Evolutionary conservation across 2,113 vertebrate genomes (phyloP), one percentile per base, ranked within the genome.

Genomic region (Semicossyphus pulcher): DNA sequence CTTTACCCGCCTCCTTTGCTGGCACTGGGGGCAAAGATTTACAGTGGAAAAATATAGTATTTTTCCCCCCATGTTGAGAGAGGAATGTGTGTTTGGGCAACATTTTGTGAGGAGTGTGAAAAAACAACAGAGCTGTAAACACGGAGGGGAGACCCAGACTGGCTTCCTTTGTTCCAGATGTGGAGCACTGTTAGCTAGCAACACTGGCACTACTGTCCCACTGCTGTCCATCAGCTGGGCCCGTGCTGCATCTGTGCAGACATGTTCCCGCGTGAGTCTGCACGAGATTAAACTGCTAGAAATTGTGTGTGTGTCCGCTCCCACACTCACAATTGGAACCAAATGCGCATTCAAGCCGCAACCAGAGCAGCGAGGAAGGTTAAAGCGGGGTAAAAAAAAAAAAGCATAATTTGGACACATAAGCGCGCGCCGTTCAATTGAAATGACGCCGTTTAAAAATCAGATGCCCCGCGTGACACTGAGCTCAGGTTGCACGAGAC

Each of bases 111-210:
- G 89, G 82, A 89, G 90, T 92, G 91, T 89, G 90, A 92, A 91
- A 92, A 92, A 92, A 93, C 90, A 92, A 92, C 88, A 90, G 72
- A 67, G 88, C 73, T 86, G 88, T 93, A 93, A 93, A 93, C 86
- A 91, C 85, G 44, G 9, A 84, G 85, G 77, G 81, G 82, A 73
- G 89, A 79, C 89, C 85, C 86, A 87, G 84, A 90, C 80, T 82
- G 82, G 74, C 70, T 90, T 67, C 87, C n/a, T 89, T 84, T 85
- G 72, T 82, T 92, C 91, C 93, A 93, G 91, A 93, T 93, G 90
- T 91, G 76, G 67, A 78, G 72, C 48, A 73, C 49, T 85, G 75
- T 42, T 34, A 76, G 74, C 59, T 48, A 79, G 75, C 72, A 45
- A 66, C 72, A 60, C 41, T 69, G 68, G 63, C 73, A 53, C 77